Conservation (phyloP, 2,113 vertebrate species). For the Gnathonemus echidnorhynchus region DNA sequence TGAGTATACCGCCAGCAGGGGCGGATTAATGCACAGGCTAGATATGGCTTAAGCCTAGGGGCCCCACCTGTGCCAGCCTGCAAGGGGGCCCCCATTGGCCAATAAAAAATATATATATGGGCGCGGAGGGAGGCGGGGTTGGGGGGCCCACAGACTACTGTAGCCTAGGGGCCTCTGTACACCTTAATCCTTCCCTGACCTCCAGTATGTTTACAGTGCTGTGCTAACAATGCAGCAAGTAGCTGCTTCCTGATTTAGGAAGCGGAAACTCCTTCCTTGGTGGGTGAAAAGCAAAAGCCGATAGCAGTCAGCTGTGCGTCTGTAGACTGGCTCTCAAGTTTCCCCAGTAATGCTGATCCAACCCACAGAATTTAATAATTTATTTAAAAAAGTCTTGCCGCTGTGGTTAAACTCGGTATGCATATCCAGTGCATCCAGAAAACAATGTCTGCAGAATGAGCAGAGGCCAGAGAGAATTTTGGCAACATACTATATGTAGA, state of each 20-base stretch:
- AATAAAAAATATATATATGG: too few relatives aligned
- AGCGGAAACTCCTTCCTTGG: not conserved
- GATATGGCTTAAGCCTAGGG: too few relatives aligned
- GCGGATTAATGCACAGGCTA: too few relatives aligned
- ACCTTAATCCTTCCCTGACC: too few relatives aligned
- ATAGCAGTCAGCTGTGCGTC: not conserved
- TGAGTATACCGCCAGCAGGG: not conserved
- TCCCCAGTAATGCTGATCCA: not conserved
- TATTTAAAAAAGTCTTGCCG: not conserved
- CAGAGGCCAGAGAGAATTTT: not conserved
- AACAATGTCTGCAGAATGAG: not conserved
- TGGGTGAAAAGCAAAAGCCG: not conserved
- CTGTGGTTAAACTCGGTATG: not conserved
- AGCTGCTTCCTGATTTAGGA: not conserved
- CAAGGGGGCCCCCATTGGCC: too few relatives aligned
- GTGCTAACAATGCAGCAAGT: not conserved
- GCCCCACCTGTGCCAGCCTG: too few relatives aligned
- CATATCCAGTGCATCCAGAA: not conserved
- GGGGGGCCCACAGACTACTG: too few relatives aligned
- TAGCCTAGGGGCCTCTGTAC: too few relatives aligned
- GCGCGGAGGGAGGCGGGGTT: too few relatives aligned
- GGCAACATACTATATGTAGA: not conserved
- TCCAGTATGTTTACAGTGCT: too few relatives aligned
- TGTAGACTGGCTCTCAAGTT: not conserved
- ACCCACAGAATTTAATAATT: not conserved